phyloP scores from a whole-genome alignment of 2,113 vertebrate species.

The Spea bombifrons region DNA sequence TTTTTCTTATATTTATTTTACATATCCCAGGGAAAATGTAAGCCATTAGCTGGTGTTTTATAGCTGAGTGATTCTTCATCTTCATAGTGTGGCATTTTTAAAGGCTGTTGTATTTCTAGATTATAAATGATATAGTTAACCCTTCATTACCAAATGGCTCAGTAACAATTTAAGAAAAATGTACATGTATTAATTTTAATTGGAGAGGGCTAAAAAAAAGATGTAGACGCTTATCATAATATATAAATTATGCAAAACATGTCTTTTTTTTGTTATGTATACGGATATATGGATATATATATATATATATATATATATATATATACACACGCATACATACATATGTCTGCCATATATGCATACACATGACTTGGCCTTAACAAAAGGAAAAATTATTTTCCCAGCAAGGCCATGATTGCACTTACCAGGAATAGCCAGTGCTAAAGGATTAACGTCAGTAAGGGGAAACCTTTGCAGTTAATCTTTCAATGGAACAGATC shows the following conservation, averaged over 20 bases:
- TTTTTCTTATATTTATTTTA: constrained; percentile 36
- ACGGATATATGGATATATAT: too few species aligned
- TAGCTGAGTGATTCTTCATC: constrained; percentile 34
- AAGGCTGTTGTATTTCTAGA: constrained; percentile 12
- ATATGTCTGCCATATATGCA: background rate
- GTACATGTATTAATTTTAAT: too few species aligned
- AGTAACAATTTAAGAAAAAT: background rate
- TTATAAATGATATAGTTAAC: constrained; percentile 34
- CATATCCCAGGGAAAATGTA: constrained; percentile 35
- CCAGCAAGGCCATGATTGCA: constrained; percentile 39
- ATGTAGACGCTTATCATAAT: too few species aligned
- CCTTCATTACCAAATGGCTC: background rate
- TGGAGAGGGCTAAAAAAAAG: too few species aligned
- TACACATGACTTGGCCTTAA: constrained; percentile 34
- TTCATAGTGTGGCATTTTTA: constrained; percentile 25
- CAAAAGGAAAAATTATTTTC: constrained; percentile 36
- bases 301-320: background rate
- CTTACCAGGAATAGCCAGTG: constrained; percentile 37
- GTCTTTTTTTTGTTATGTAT: too few species aligned
- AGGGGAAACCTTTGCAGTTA: constrained; percentile 42
- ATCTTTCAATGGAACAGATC: constrained; percentile 42
- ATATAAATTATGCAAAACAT: too few species aligned
- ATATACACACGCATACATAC: background rate
- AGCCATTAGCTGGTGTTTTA: constrained; percentile 40
- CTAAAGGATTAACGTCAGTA: constrained; percentile 40